Conservation (phyloP, 2,797 vertebrate species). For the Gymnopithys bicolor region DNA sequence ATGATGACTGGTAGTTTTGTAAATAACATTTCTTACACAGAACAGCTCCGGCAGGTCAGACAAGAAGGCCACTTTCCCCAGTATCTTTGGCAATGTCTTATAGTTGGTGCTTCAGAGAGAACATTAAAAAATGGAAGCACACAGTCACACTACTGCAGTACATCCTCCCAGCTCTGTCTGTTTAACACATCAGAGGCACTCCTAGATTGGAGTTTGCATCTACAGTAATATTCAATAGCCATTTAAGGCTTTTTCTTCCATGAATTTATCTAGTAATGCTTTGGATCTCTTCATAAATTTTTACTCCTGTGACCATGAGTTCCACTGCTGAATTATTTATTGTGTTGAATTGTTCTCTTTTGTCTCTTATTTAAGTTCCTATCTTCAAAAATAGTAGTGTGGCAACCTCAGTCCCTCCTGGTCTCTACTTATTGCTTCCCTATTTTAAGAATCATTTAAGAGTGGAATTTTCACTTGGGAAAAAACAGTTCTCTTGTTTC, state of each 20-base stretch:
- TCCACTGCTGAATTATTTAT: not conserved
- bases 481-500: not conserved
- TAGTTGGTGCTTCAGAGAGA: not conserved
- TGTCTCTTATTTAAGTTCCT: not conserved
- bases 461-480: not conserved
- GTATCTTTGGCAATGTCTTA: not conserved
- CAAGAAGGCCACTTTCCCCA: not conserved
- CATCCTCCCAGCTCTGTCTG: not conserved
- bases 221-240: not conserved
- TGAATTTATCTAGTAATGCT: not conserved
- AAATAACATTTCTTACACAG: not conserved
- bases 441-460: constrained; percentile 4
- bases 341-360: not conserved
- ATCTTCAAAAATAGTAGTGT: not conserved
- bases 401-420: not conserved
- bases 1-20: not conserved
- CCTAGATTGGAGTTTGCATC: not conserved
- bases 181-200: not conserved
- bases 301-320: not conserved
- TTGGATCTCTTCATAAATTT: not conserved
- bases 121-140: not conserved
- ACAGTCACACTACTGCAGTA: not conserved
- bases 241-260: not conserved
- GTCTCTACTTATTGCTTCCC: not conserved
- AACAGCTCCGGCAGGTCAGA: not conserved